Evolutionary conservation across 2,113 vertebrate species (phyloP).

Genomic region (Hippocampus guttulatus): DNA sequence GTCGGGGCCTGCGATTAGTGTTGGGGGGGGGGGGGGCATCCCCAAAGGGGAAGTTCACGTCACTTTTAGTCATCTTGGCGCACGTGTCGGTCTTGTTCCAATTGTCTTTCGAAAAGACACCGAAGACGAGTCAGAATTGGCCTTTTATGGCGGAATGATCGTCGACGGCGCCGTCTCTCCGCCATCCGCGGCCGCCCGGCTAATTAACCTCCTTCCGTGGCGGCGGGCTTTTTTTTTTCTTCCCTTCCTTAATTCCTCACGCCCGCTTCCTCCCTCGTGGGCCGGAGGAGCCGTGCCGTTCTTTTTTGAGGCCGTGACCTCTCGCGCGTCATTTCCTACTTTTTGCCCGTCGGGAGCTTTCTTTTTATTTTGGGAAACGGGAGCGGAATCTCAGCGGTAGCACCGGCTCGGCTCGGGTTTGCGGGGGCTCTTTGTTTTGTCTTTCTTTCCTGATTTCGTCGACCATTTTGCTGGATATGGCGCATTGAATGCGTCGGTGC

Average conservation of each 20-base stretch:
- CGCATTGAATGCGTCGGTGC: no score
- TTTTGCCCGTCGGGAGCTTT: not conserved
- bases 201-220: constrained; percentile 39
- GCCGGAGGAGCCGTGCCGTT: constrained; percentile 13
- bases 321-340: constrained; percentile 9
- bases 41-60: not conserved
- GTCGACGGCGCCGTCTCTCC: constrained; percentile 27
- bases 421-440: not conserved
- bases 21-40: no score
- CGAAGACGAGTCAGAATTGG: not conserved
- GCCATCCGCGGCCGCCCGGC: constrained; percentile 8
- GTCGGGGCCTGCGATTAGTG: no score
- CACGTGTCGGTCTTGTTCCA: not conserved
- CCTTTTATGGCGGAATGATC: constrained; percentile 39
- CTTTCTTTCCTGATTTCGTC: not conserved
- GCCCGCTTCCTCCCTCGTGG: constrained; percentile 34
- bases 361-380: not conserved
- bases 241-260: constrained; percentile 16
- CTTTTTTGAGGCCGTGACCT: constrained; percentile 8
- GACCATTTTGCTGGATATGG: not conserved
- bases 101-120: not conserved
- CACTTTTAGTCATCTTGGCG: not conserved
- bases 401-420: not conserved
- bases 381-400: not conserved
- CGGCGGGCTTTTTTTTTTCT: constrained; percentile 12